phyloP scores from a whole-genome alignment of 30 jellyfish, hydroid and myxozoan species.

The Nemopilema nomurai region DNA sequence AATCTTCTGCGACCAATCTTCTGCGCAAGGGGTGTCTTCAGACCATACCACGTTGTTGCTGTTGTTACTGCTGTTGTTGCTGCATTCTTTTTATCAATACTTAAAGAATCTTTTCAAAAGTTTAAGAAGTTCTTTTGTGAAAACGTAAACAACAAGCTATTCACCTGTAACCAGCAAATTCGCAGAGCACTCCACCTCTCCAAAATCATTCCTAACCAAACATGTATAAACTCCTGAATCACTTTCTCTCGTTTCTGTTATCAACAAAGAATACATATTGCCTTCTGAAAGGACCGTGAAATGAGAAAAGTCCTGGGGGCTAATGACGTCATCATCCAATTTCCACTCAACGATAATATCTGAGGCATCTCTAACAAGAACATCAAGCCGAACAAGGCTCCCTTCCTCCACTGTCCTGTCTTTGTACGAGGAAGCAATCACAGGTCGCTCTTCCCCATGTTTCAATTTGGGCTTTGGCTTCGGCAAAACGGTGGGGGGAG shows the following conservation, averaged over 20 bases:
- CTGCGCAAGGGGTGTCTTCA: neutral
- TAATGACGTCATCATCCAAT: conserved; percentile 49
- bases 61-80: neutral
- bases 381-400: conserved; percentile 77
- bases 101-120: neutral
- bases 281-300: conserved; percentile 78
- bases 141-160: conserved; percentile 4
- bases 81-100: neutral
- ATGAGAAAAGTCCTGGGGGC: conserved; percentile 54
- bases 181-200: conserved; percentile 67
- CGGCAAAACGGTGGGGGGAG: conserved; percentile 73
- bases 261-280: conserved; percentile 66
- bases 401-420: conserved; percentile 79
- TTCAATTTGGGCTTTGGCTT: conserved; percentile 58
- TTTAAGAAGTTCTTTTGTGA: neutral
- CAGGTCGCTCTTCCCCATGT: conserved; percentile 44
- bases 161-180: conserved; percentile 71
- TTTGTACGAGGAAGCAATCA: conserved; percentile 30
- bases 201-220: conserved; percentile 58
- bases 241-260: conserved; percentile 65
- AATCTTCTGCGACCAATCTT: neutral
- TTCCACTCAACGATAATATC: conserved; percentile 73
- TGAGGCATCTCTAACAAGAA: conserved; percentile 33
- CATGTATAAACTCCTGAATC: conserved; percentile 79
- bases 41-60: neutral